A percentile compares a stretch with the other conserved stretches of the same genome.
Conservation (phyloP, 1,140 invertebrate species). For the Xylocopa sonorina region DNA sequence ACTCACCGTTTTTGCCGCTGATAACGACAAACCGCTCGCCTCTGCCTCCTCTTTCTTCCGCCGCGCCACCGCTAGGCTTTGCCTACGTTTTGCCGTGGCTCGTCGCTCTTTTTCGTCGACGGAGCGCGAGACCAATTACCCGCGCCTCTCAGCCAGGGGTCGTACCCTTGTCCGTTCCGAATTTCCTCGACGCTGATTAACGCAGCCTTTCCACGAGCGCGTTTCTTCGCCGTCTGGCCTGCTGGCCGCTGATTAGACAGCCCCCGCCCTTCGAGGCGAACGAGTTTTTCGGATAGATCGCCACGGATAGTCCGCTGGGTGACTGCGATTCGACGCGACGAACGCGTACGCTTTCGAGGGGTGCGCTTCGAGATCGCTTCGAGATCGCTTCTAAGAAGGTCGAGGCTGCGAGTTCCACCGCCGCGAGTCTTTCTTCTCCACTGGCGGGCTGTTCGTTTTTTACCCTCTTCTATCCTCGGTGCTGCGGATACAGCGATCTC, state of each 20-base stretch:
- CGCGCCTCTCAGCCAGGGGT: not conserved
- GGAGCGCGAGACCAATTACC: constrained; percentile 62
- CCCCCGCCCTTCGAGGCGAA: not conserved
- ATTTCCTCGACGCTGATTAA: constrained; percentile 31
- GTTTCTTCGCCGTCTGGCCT: not conserved
- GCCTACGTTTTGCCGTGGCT: not conserved
- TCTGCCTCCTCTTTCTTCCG: not conserved
- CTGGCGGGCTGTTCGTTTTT: not conserved
- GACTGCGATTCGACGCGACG: constrained; percentile 2
- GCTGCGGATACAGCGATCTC: too few relatives aligned
- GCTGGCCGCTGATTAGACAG: constrained; percentile 17
- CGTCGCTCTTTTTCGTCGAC: constrained; percentile 22
- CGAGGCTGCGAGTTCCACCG: too few relatives aligned
- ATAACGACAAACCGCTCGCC: constrained; percentile 64
- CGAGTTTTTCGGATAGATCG: constrained; percentile 11
- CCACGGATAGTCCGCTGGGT: not conserved
- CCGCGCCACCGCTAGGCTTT: constrained; percentile 3
- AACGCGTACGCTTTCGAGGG: too few relatives aligned
- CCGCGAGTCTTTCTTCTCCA: too few relatives aligned
- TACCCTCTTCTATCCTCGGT: too few relatives aligned
- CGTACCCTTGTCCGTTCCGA: not conserved
- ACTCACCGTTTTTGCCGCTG: constrained; percentile 51
- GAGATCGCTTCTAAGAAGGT: too few relatives aligned
- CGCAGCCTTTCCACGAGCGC: not conserved
- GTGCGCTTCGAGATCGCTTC: not conserved